phyloP scores from a whole-genome alignment of 2,888 invertebrate genomes.

The Noctua comes region DNA sequence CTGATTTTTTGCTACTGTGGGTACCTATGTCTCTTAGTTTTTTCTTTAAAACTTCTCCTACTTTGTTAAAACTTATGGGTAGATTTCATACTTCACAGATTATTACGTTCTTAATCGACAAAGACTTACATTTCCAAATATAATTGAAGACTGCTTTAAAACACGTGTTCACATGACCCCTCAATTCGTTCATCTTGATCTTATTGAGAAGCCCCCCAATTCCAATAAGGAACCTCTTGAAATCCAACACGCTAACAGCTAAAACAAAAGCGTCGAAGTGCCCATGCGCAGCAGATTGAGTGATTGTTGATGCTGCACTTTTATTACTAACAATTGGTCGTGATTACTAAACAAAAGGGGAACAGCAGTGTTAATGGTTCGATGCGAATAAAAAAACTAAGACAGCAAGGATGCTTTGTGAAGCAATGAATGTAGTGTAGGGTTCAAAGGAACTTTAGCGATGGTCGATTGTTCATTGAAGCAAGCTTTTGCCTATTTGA shows the following conservation, averaged over 20 bases:
- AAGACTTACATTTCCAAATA: background rate
- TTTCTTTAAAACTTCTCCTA: background rate
- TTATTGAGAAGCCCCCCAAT: slow-evolving; percentile 53
- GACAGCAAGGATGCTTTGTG: slow-evolving; percentile 38
- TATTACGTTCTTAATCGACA: background rate
- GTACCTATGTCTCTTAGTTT: background rate
- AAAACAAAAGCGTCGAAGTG: slow-evolving; percentile 72
- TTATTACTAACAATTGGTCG: slow-evolving; percentile 84
- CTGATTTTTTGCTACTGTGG: slow-evolving; percentile 46
- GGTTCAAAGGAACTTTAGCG: slow-evolving; percentile 17
- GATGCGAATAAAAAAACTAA: slow-evolving; percentile 61
- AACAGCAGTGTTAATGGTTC: slow-evolving; percentile 67
- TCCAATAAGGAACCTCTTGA: slow-evolving; percentile 60
- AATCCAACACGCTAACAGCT: slow-evolving; percentile 65
- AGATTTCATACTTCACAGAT: slow-evolving; percentile 4
- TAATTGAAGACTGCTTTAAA: background rate
- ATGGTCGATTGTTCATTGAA: slow-evolving; percentile 17
- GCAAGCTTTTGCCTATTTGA: background rate
- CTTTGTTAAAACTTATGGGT: background rate
- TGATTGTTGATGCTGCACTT: slow-evolving; percentile 78
- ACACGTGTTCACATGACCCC: slow-evolving; percentile 41
- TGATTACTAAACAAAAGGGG: slow-evolving; percentile 76
- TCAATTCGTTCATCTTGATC: slow-evolving; percentile 34
- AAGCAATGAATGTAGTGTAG: slow-evolving; percentile 24
- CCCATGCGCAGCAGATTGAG: slow-evolving; percentile 73